Percentiles rank a stretch among this genome's conserved stretches.
These are phyloP conservation scores for Elanoides forficatus DNA, from an alignment of 2,113 vertebrate genomes.

Conservation along the genomic window DNA sequence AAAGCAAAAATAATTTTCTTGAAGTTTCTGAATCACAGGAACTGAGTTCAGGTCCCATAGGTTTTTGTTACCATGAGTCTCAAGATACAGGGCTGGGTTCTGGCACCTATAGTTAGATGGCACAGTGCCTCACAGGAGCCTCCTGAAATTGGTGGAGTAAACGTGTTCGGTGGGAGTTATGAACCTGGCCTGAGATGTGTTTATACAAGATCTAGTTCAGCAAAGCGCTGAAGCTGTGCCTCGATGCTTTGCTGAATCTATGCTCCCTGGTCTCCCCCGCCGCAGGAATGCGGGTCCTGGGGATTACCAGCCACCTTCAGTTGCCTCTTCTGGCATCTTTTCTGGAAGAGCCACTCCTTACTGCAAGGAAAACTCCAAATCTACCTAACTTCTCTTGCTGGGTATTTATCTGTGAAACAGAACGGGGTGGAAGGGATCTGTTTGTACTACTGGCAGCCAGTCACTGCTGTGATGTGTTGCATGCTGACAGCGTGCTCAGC, in stretches of 20 bases:
- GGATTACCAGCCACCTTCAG: background rate
- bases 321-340: background rate
- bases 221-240: background rate
- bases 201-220: background rate
- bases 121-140: background rate
- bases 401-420: background rate
- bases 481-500: background rate
- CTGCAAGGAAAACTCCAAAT: background rate
- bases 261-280: background rate
- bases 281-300: accelerated
- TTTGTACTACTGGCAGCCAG: background rate
- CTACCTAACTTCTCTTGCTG: background rate
- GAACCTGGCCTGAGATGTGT: background rate
- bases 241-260: background rate
- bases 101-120: background rate
- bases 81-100: background rate
- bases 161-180: accelerated
- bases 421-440: background rate
- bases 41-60: background rate
- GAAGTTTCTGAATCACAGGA: background rate
- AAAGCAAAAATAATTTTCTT: background rate
- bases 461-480: background rate
- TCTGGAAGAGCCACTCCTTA: background rate
- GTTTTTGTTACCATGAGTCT: background rate
- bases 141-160: background rate